Evolutionary conservation across 1,140 invertebrate genomes (phyloP).

Genomic region (Macrobrachium rosenbergii): DNA sequence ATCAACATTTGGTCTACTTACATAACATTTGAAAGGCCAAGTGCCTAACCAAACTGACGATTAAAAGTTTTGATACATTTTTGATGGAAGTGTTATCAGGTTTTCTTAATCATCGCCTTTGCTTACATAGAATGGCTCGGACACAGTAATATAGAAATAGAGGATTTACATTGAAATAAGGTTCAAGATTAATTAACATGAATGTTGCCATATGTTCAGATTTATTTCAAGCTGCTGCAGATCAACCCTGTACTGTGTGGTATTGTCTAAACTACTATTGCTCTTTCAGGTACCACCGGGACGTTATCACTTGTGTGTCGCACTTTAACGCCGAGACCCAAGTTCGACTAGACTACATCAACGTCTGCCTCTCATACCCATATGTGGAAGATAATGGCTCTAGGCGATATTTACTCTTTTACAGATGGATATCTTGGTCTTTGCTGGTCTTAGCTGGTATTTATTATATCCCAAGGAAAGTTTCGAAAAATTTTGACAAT

Average conservation of each 20-base stretch:
- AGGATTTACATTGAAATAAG: no score
- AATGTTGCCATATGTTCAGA: no score
- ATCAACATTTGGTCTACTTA: no score
- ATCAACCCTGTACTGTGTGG: not conserved
- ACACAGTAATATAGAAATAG: no score
- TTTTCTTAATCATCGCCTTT: no score
- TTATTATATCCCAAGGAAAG: slow-evolving; percentile 54
- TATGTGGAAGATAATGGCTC: slow-evolving; percentile 32
- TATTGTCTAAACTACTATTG: not conserved
- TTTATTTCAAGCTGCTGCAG: no score
- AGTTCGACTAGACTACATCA: slow-evolving; percentile 58
- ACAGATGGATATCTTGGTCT: slow-evolving; percentile 54
- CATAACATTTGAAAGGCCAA: no score
- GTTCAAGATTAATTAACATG: no score
- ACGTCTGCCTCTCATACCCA: slow-evolving; percentile 57
- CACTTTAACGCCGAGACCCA: slow-evolving; percentile 60
- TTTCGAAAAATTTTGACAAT: slow-evolving; percentile 55
- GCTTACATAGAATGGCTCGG: no score
- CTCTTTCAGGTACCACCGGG: slow-evolving; percentile 50
- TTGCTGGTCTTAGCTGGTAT: slow-evolving; percentile 37
- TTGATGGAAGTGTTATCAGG: no score
- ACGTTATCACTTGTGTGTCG: slow-evolving; percentile 58
- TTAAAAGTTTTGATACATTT: not conserved
- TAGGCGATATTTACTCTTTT: slow-evolving; percentile 49
- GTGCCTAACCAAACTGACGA: not conserved